Evolutionary conservation across 2,113 vertebrate species (phyloP).

Genomic region (Archilochus colubris): DNA sequence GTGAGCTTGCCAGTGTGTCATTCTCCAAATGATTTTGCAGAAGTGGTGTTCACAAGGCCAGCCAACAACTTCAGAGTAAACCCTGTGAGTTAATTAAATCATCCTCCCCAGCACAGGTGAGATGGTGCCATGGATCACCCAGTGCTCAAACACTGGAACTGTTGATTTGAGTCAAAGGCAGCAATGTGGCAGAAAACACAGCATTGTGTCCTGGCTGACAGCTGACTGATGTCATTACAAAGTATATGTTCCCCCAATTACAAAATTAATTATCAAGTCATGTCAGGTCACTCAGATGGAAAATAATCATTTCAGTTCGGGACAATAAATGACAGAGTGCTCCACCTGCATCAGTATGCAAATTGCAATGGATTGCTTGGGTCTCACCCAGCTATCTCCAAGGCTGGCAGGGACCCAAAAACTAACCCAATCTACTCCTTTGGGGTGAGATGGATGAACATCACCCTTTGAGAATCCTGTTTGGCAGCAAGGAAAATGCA

Average conservation of each 20-base stretch:
- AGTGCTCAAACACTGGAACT: neutral
- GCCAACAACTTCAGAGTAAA: slow-evolving; percentile 18
- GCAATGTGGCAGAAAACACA: neutral
- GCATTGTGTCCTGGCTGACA: neutral
- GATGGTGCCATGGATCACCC: neutral
- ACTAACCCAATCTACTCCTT: neutral
- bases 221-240: neutral
- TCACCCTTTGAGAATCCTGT: neutral
- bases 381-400: slow-evolving; percentile 28
- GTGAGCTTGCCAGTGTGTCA: neutral
- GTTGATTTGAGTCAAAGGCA: slow-evolving; percentile 8
- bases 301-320: slow-evolving; percentile 57
- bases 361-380: slow-evolving; percentile 12
- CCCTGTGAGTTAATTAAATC: neutral
- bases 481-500: neutral
- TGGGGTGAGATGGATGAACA: neutral
- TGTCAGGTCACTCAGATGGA: slow-evolving; percentile 40
- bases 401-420: slow-evolving; percentile 37
- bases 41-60: neutral
- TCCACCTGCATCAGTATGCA: slow-evolving; percentile 24
- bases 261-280: slow-evolving; percentile 51
- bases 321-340: neutral
- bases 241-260: slow-evolving; percentile 6
- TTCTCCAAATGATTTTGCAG: neutral
- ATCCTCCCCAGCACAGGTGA: neutral